Conservation (phyloP, 92 coral and sea anemone genomes). For the Scolanthus callimorphus region DNA sequence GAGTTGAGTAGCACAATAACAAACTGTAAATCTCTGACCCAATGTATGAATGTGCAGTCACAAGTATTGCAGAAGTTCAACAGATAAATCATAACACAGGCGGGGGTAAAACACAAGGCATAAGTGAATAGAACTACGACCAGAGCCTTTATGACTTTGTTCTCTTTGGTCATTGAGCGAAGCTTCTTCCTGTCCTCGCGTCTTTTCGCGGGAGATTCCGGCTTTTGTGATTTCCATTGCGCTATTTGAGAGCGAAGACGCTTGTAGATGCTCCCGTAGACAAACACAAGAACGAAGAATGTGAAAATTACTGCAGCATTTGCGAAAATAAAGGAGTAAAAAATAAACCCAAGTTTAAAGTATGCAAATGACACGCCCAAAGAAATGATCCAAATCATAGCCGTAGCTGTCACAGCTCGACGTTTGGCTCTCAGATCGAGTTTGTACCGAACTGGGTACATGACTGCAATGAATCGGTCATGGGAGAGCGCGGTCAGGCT, state of each 20-base stretch:
- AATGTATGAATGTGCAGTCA: constrained; percentile 28
- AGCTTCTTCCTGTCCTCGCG: constrained; percentile 18
- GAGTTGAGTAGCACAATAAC: constrained; percentile 35
- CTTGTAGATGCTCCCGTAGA: constrained; percentile 60
- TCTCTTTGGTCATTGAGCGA: constrained; percentile 11
- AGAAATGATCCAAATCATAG: constrained; percentile 65
- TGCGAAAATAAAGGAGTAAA: constrained; percentile 71
- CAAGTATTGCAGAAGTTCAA: constrained; percentile 39
- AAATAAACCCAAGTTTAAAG: constrained; percentile 68
- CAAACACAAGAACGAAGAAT: constrained; percentile 67
- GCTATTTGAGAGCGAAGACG: constrained; percentile 29
- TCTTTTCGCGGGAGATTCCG: neutral
- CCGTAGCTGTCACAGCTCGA: constrained; percentile 44
- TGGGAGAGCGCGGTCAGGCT: constrained; percentile 68
- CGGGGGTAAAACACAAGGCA: constrained; percentile 40
- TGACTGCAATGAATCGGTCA: constrained; percentile 81
- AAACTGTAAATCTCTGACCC: constrained; percentile 39
- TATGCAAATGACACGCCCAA: constrained; percentile 51
- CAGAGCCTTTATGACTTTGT: constrained; percentile 38
- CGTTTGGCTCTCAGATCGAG: constrained; percentile 38
- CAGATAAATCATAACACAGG: constrained; percentile 36
- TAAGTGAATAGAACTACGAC: constrained; percentile 28
- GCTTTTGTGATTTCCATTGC: constrained; percentile 22
- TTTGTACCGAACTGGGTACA: constrained; percentile 60
- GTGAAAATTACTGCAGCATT: constrained; percentile 80